A percentile compares a stretch with the other conserved stretches of the same genome.
Conservation (phyloP, 2,888 invertebrate species). For the Trissoscelio sp. region DNA sequence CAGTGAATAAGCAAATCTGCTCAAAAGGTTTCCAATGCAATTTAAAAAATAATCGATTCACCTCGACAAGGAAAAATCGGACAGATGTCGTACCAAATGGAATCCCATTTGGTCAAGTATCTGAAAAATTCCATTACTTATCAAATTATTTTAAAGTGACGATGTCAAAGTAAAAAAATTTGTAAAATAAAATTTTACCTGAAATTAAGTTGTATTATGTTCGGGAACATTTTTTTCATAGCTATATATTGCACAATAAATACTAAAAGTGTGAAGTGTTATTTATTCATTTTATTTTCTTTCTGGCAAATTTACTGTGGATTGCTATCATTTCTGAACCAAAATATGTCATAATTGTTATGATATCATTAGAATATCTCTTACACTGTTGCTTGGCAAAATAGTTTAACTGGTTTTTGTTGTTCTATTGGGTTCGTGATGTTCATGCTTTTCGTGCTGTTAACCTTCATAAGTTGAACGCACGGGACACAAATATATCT, state of each 20-base stretch:
- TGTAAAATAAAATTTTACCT: conserved; percentile 1
- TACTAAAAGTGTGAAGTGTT: conserved; percentile 25
- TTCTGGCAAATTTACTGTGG: conserved; percentile 18
- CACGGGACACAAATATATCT: conserved; percentile 38
- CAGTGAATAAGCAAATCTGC: conserved; percentile 27
- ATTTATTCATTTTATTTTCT: conserved; percentile 33
- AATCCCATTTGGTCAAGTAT: conserved; percentile 58
- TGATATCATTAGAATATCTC: conserved; percentile 53
- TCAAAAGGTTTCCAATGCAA: conserved; percentile 15
- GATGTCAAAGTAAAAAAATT: not conserved
- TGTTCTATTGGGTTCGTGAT: conserved; percentile 26
- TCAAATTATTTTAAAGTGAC: conserved; percentile 47
- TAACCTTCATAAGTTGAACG: conserved; percentile 62
- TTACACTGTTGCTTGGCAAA: conserved; percentile 22
- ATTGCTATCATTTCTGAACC: conserved; percentile 10
- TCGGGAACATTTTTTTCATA: not conserved
- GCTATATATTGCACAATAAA: conserved; percentile 12
- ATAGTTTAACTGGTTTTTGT: conserved; percentile 50
- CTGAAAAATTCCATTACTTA: conserved; percentile 45
- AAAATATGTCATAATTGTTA: conserved; percentile 61
- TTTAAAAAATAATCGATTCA: conserved; percentile 54
- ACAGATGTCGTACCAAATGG: conserved; percentile 55
- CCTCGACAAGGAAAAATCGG: conserved; percentile 21
- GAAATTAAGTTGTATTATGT: conserved; percentile 23
- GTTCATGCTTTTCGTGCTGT: conserved; percentile 43